Conservation (phyloP, 2,888 invertebrate genomes). For the Agrotis segetum region DNA sequence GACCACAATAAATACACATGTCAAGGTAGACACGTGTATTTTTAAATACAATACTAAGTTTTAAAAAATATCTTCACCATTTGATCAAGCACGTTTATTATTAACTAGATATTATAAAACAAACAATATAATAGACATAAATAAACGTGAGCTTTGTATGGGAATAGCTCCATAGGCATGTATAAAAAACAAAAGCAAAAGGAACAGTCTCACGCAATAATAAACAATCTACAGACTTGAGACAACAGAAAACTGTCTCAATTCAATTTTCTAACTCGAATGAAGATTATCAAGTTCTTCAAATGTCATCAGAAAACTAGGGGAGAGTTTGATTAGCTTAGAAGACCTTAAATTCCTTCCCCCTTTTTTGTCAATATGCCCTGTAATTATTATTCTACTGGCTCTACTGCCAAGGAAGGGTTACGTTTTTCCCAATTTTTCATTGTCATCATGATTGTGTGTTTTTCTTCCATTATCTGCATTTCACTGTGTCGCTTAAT, state of each 20-base stretch:
- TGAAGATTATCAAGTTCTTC: no score
- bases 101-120: not conserved
- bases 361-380: no score
- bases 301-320: no score
- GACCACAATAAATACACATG: not conserved
- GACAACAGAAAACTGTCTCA: no score
- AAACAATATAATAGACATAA: not conserved
- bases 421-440: no score
- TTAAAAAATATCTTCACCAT: not conserved
- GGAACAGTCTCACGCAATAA: not conserved
- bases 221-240: not conserved
- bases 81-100: not conserved
- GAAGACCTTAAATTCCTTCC: no score
- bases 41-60: constrained; percentile 15
- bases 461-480: no score
- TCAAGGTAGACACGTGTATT: constrained; percentile 25
- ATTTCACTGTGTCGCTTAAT: not conserved
- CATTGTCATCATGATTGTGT: no score
- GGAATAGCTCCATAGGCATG: not conserved
- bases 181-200: not conserved
- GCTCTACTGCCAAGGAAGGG: no score
- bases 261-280: no score
- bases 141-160: not conserved
- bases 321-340: no score
- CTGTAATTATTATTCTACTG: no score